These are phyloP conservation scores for Silurus lanzhouensis DNA, from an alignment of 2,797 vertebrate genomes.

Conservation along the genomic window DNA sequence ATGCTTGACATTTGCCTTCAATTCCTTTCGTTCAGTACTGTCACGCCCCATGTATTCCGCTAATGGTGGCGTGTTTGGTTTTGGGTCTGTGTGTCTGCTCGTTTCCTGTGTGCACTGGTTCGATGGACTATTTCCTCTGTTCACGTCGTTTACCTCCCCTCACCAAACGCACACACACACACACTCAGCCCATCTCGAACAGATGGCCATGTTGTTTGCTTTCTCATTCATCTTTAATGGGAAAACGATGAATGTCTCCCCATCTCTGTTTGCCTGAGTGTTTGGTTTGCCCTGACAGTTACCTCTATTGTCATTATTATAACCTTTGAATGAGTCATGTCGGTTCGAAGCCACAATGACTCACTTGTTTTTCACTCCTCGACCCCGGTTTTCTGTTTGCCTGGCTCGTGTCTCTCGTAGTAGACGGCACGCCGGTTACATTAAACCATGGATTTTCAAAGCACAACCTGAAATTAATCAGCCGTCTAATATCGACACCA, in stretches of 20 bases:
- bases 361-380: constrained; percentile 13
- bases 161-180: constrained; percentile 14
- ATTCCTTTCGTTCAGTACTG: constrained; percentile 1
- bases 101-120: constrained; percentile 38
- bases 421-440: constrained; percentile 9
- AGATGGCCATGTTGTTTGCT: constrained; percentile 62
- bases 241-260: constrained; percentile 52
- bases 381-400: constrained; percentile 12
- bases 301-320: constrained; percentile 35
- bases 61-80: constrained; percentile 23
- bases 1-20: constrained; percentile 20
- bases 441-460: constrained; percentile 6
- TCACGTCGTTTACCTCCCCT: constrained; percentile 43
- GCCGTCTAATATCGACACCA: constrained; percentile 7
- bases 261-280: constrained; percentile 49
- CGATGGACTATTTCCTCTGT: constrained; percentile 49
- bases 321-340: constrained; percentile 52
- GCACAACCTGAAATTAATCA: constrained; percentile 39
- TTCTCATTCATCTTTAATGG: constrained; percentile 71
- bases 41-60: constrained; percentile 8
- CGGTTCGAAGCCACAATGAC: constrained; percentile 35
- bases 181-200: constrained; percentile 28
- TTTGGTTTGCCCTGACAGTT: constrained; percentile 45
- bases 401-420: constrained; percentile 9
- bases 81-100: constrained; percentile 21